These are phyloP conservation scores for Coregonus clupeaformis DNA, from an alignment of 2,113 vertebrate species.

Conservation along the genomic window DNA sequence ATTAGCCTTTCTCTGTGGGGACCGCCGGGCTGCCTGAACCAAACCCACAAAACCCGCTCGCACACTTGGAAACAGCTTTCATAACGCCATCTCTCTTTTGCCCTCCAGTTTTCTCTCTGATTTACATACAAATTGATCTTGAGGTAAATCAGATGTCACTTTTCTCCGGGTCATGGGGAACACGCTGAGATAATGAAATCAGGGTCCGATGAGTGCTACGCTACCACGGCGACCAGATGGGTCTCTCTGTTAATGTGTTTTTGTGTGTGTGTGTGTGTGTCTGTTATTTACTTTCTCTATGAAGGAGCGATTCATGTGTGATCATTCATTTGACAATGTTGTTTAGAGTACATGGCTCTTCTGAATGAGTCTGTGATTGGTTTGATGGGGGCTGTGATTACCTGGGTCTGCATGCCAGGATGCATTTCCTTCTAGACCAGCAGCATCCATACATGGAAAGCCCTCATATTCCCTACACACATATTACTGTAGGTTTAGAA, in stretches of 20 bases:
- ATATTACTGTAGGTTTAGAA: no score
- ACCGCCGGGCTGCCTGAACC: conserved; percentile 16
- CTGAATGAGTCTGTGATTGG: conserved; percentile 48
- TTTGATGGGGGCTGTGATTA: conserved; percentile 46
- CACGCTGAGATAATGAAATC: conserved; percentile 79
- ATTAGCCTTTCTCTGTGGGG: conserved; percentile 67
- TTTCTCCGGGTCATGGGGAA: conserved; percentile 74
- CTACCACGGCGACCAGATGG: conserved; percentile 69
- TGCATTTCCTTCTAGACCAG: conserved; percentile 9
- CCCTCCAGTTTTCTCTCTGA: conserved; percentile 70
- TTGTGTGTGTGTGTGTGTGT: conserved; percentile 17
- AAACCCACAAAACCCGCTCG: conserved; percentile 56
- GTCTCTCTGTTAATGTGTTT: conserved; percentile 59
- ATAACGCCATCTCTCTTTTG: conserved; percentile 64
- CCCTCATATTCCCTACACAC: neutral
- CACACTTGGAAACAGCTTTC: conserved; percentile 68
- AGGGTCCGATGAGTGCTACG: conserved; percentile 71
- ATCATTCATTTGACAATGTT: conserved; percentile 62
- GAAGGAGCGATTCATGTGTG: conserved; percentile 56
- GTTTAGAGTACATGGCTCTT: conserved; percentile 46
- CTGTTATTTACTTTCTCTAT: neutral
- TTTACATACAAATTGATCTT: conserved; percentile 84
- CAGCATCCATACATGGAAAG: conserved; percentile 2
- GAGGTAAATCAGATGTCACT: conserved; percentile 82
- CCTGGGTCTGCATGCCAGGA: conserved; percentile 28